Evolutionary conservation across 2,113 vertebrate genomes (phyloP).

Genomic region (Dipodomys ordii): DNA sequence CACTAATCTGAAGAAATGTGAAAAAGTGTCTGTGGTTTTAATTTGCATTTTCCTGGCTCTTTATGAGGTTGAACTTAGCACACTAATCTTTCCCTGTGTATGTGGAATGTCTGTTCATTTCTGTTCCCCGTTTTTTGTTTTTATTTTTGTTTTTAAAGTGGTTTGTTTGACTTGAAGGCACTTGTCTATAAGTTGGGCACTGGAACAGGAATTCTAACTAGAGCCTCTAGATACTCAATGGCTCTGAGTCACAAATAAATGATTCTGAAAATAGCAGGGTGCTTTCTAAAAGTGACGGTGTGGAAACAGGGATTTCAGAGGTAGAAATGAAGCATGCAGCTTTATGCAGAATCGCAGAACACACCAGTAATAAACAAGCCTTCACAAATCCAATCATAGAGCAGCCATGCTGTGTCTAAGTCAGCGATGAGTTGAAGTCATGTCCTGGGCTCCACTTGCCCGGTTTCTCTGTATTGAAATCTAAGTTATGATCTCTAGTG

Average conservation of each 20-base stretch:
- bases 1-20: slow-evolving; percentile 59
- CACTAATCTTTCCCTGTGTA: slow-evolving; percentile 11
- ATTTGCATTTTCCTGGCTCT: slow-evolving; percentile 68
- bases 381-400: slow-evolving; percentile 55
- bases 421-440: slow-evolving; percentile 50
- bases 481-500: slow-evolving; percentile 41
- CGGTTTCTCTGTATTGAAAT: slow-evolving; percentile 60
- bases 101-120: slow-evolving; percentile 60
- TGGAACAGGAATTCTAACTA: slow-evolving; percentile 13
- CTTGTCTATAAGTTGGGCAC: slow-evolving; percentile 60
- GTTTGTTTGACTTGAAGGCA: slow-evolving; percentile 58
- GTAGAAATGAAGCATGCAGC: slow-evolving; percentile 62
- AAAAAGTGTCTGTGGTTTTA: slow-evolving; percentile 54
- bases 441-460: slow-evolving; percentile 70
- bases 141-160: too few relatives aligned
- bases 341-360: slow-evolving; percentile 69
- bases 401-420: slow-evolving; percentile 62
- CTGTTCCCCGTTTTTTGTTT: slow-evolving; percentile 8
- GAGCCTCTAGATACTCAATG: slow-evolving; percentile 38
- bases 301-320: slow-evolving; percentile 65
- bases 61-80: slow-evolving; percentile 46
- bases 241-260: neutral
- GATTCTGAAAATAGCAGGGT: slow-evolving; percentile 35
- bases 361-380: slow-evolving; percentile 42
- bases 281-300: slow-evolving; percentile 61